phyloP scores from a whole-genome alignment of 2,888 invertebrate genomes.

The Cactoblastis cactorum region DNA sequence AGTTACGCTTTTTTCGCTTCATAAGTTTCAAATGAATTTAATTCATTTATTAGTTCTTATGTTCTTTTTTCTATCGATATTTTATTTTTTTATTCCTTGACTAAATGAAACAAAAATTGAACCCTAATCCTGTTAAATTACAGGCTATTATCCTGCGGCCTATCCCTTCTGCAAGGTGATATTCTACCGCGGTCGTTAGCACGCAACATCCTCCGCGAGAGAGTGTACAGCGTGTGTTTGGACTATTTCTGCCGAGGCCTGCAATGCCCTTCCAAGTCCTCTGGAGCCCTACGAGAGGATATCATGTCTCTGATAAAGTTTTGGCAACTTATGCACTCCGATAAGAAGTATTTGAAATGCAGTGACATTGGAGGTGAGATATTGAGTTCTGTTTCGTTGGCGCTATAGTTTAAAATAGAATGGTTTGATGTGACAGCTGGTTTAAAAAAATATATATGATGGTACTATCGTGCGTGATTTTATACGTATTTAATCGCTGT shows the following conservation, averaged over 20 bases:
- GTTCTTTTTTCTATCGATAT: no score
- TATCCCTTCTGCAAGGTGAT: constrained; percentile 96
- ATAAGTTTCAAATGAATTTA: no score
- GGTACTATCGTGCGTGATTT: no score
- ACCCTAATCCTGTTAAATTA: constrained; percentile 15
- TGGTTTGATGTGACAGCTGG: no score
- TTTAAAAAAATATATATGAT: no score
- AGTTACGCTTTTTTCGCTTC: no score
- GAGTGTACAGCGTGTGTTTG: constrained; percentile 95
- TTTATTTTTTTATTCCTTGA: no score
- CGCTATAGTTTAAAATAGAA: no score
- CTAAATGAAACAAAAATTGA: no score
- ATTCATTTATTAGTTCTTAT: no score
- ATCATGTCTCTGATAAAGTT: constrained; percentile 93
- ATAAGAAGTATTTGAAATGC: constrained; percentile 93
- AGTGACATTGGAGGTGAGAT: constrained; percentile 88
- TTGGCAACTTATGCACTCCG: constrained; percentile 97
- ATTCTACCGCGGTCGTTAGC: constrained; percentile 91
- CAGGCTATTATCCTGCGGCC: constrained; percentile 92
- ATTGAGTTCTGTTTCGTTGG: no score
- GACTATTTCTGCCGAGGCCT: constrained; percentile 97
- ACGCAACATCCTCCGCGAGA: constrained; percentile 95
- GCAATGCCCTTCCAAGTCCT: constrained; percentile 91
- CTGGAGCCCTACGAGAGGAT: constrained; percentile 90
- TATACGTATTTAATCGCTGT: no score